Conservation (phyloP, 2,888 invertebrate species). For the Bibio marci region DNA sequence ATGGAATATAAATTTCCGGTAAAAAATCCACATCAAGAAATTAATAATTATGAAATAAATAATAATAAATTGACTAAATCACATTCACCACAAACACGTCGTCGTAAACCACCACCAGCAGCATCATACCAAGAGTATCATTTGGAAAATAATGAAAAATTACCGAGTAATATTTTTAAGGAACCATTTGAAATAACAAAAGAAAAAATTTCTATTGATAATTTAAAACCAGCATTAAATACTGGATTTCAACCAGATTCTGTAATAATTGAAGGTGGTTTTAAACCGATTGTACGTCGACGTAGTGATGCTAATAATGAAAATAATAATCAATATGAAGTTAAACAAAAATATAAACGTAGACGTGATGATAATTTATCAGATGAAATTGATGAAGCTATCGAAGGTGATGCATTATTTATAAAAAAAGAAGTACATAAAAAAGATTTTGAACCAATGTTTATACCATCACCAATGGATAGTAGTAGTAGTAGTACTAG, state of each 20-base stretch:
- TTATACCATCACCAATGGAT: conserved; percentile 60
- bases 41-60: no score
- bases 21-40: conserved; percentile 7
- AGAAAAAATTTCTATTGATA: conserved; percentile 15
- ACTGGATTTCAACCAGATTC: conserved; percentile 67
- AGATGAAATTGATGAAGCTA: conserved; percentile 24
- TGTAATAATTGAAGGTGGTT: conserved; percentile 68
- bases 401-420: conserved; percentile 27
- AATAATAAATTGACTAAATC: not conserved
- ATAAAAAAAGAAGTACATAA: conserved; percentile 34
- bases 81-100: conserved; percentile 2
- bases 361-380: conserved; percentile 25
- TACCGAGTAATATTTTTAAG: conserved; percentile 14
- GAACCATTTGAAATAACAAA: conserved; percentile 18
- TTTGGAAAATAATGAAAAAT: not conserved
- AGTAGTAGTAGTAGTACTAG: conserved; percentile 15
- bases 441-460: conserved; percentile 61
- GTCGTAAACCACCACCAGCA: conserved; percentile 15
- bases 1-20: no score
- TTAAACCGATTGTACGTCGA: conserved; percentile 47
- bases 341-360: conserved; percentile 15
- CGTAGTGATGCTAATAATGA: conserved; percentile 6
- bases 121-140: conserved; percentile 8
- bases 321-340: conserved; percentile 22
- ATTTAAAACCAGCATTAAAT: conserved; percentile 42